Evolutionary conservation across 2,113 vertebrate genomes (phyloP), one percentile per base, ranked within the genome.

Genomic region (Sporophila hypoxantha): DNA sequence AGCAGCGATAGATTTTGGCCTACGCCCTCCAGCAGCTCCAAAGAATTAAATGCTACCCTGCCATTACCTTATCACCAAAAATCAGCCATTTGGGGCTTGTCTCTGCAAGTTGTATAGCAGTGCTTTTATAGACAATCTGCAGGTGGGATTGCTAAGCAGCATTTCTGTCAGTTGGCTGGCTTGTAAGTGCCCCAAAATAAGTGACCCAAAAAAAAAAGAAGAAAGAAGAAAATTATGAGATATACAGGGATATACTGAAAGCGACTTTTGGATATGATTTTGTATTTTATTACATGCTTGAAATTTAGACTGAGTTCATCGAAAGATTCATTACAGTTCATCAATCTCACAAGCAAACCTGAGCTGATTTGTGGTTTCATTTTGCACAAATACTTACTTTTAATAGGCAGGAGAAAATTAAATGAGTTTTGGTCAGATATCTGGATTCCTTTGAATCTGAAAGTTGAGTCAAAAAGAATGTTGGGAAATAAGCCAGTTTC

Each of bases 351-450:
- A 82, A 76, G 74, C n/a, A 92, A 94, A 88, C 52, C 22, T 34
- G 12, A 90, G 77, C 4, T 92, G 90, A 92, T 89, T 86, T 91
- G 88, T 74, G 82, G 82, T 91, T 94, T 92, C 74, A 29, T 75
- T 94, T 88, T 88, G 61, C 41, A 83, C 66, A 91, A 88, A 92
- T 84, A 69, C 74, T 76, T 89, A 70, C 66, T 85, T 88, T 55
- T 82, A 91, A 93, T 34, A 86, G 55, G 69, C 55, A 73, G 30
- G 52, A 85, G 70, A 94, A 94, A 94, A 93, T 60, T 78, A 93
- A 92, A 87, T 68, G 66, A 70, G 39, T 90, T 95, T 91, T 89
- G 74, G 88, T 91, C 90, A 89, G 74, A 82, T 92, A 84, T 86
- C 70, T 91, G 47, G 64, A 86, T 69, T 91, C 77, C 52, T 91